Percentiles rank a stretch among this genome's conserved stretches.
phyloP scores from a whole-genome alignment of 2,113 vertebrate genomes.

The Fukomys damarensis region DNA sequence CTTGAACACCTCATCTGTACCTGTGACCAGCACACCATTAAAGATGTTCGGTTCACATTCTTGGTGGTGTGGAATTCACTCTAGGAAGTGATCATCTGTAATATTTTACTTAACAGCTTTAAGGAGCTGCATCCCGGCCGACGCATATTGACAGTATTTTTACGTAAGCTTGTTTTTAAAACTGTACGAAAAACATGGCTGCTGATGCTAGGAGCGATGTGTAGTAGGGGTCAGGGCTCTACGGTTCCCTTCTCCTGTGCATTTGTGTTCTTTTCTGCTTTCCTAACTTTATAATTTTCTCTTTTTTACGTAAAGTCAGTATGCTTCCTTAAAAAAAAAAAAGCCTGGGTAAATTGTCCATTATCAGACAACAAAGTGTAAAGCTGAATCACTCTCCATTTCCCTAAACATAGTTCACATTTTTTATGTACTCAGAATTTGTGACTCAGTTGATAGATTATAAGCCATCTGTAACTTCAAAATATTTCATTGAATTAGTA shows the following conservation, averaged over 20 bases:
- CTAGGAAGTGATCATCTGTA: background rate
- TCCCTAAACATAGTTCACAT: background rate
- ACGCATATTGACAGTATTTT: slow-evolving; percentile 50
- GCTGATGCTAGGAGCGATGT: background rate
- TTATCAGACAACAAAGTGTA: slow-evolving; percentile 12
- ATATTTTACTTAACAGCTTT: slow-evolving; percentile 44
- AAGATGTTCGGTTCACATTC: slow-evolving; percentile 14
- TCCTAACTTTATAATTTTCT: slow-evolving; percentile 49
- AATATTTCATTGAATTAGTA: background rate
- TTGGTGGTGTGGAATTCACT: background rate
- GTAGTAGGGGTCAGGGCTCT: background rate
- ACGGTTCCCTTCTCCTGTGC: background rate
- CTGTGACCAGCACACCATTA: background rate
- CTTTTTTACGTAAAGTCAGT: background rate
- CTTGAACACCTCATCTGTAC: background rate
- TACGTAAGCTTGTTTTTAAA: slow-evolving; percentile 19
- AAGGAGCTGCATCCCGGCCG: slow-evolving; percentile 3
- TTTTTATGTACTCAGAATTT: slow-evolving; percentile 29
- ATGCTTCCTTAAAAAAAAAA: slow-evolving; percentile 19
- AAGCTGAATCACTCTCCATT: slow-evolving; percentile 5
- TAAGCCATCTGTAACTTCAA: slow-evolving; percentile 39
- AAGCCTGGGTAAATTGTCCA: background rate
- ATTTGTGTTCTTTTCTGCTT: slow-evolving; percentile 16
- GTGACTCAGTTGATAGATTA: background rate
- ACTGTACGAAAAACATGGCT: slow-evolving; percentile 7